phyloP scores from a whole-genome alignment of 2,113 vertebrate species.

The Sarotherodon lohbergeri region DNA sequence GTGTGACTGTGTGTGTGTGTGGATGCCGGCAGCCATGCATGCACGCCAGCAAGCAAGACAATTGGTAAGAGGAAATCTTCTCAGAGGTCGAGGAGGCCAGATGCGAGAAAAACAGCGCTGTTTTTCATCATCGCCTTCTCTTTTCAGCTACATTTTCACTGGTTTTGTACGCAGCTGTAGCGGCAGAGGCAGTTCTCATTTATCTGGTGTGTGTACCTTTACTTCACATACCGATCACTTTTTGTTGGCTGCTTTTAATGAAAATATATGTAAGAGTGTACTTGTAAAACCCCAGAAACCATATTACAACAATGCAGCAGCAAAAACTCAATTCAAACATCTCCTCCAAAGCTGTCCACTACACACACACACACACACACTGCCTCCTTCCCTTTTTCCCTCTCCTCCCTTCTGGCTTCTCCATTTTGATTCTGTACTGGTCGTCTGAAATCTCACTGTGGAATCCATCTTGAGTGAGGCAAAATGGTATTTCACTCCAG shows the following conservation, averaged over 20 bases:
- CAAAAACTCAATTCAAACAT: constrained; percentile 17
- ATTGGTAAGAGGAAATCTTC: constrained; percentile 44
- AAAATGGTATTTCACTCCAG: constrained; percentile 68
- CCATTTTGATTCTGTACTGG: constrained; percentile 72
- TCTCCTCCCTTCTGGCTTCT: constrained; percentile 61
- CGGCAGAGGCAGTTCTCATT: background rate
- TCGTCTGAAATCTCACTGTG: constrained; percentile 67
- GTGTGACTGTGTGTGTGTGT: background rate
- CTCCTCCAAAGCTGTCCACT: constrained; percentile 36
- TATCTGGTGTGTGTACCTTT: background rate
- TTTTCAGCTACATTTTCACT: background rate
- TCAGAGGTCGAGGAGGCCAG: constrained; percentile 23
- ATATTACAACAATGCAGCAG: background rate
- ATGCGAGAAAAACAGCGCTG: background rate
- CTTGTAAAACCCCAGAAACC: background rate
- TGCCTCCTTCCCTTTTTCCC: constrained; percentile 21
- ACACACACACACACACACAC: constrained; percentile 29
- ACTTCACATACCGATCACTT: background rate
- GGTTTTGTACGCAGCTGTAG: background rate
- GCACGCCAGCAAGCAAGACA: constrained; percentile 21
- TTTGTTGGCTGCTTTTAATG: background rate
- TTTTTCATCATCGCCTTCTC: background rate
- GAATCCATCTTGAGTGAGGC: constrained; percentile 72
- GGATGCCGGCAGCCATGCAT: constrained; percentile 34
- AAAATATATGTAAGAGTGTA: background rate